These are phyloP conservation scores for Apus apus DNA, from an alignment of 2,113 vertebrate species.

Conservation along the genomic window DNA sequence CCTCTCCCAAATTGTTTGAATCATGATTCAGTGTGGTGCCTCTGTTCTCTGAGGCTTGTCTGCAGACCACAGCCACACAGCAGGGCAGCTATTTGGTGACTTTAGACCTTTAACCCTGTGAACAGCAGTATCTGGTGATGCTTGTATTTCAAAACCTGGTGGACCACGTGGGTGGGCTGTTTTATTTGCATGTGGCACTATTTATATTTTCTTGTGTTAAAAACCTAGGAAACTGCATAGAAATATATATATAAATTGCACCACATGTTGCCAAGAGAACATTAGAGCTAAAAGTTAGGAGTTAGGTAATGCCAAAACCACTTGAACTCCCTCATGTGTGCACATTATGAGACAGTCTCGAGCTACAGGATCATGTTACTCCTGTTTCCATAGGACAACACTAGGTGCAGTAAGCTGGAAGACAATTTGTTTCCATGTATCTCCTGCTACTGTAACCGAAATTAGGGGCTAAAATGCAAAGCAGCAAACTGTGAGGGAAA, in stretches of 20 bases:
- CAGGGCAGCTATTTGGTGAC: not conserved
- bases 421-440: not conserved
- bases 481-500: not conserved
- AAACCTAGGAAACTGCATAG: slow-evolving; percentile 53
- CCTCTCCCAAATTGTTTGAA: not conserved
- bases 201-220: slow-evolving; percentile 47
- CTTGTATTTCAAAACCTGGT: slow-evolving; percentile 1
- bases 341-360: not conserved
- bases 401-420: not conserved
- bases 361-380: slow-evolving; percentile 37
- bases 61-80: not conserved
- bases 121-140: not conserved
- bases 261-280: slow-evolving; percentile 9
- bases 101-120: not conserved
- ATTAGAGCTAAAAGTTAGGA: not conserved
- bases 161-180: not conserved
- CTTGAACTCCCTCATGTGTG: not conserved
- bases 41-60: not conserved
- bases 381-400: not conserved
- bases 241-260: not conserved
- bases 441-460: not conserved
- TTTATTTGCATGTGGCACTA: slow-evolving; percentile 27
- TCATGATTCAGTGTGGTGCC: not conserved
- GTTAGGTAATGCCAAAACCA: slow-evolving; percentile 57
- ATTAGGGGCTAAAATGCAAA: not conserved